Evolutionary conservation across 2,113 vertebrate species (phyloP).

Genomic region (Leuciscus idus): DNA sequence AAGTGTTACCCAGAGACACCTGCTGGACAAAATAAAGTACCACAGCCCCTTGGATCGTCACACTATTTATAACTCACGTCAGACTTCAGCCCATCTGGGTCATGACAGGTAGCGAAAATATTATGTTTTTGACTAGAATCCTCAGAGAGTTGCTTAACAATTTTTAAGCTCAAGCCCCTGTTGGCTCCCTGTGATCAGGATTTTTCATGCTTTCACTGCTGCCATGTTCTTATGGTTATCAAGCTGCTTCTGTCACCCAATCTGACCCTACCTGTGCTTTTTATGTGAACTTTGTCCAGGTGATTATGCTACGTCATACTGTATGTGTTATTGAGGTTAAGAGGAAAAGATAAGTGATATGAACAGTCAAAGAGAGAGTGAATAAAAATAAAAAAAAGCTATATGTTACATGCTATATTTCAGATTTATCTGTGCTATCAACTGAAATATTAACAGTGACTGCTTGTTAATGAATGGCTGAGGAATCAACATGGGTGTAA

Average conservation of each 20-base stretch:
- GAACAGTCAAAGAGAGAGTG: not conserved
- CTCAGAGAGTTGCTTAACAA: constrained; percentile 60
- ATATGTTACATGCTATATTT: not conserved
- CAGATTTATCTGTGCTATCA: not conserved
- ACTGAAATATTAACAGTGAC: not conserved
- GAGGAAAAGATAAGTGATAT: not conserved
- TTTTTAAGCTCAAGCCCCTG: constrained; percentile 64
- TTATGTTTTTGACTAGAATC: not conserved
- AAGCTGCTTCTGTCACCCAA: not conserved
- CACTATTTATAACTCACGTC: no score
- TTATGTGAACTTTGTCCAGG: not conserved
- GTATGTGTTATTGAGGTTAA: not conserved
- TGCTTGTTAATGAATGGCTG: not conserved
- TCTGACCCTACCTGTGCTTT: not conserved
- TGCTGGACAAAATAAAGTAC: no score
- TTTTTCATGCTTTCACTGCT: constrained; percentile 27
- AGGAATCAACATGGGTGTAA: not conserved
- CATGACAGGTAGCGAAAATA: constrained; percentile 60
- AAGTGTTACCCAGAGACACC: no score
- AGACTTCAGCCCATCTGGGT: no score
- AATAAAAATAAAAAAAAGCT: not conserved
- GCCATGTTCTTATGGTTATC: constrained; percentile 45
- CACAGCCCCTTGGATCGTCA: no score
- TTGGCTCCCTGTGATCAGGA: constrained; percentile 69
- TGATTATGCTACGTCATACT: not conserved